Evolutionary conservation across 2,113 vertebrate genomes (phyloP).

Genomic region (Onychorhynchus coronatus): DNA sequence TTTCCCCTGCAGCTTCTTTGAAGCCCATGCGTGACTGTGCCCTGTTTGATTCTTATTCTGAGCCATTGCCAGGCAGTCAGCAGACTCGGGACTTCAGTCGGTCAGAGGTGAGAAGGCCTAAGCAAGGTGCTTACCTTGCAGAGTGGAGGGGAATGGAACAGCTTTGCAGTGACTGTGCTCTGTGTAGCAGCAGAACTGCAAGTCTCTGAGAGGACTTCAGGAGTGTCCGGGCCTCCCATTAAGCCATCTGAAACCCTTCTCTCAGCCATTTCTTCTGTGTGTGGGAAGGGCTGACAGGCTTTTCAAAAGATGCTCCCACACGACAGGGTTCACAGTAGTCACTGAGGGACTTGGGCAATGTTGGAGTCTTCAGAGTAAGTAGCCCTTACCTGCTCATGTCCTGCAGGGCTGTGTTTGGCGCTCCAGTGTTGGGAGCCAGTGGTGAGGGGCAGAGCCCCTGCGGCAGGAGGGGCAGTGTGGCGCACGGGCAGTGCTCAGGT

Average conservation of each 20-base stretch:
- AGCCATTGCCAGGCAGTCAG: slow-evolving; percentile 61
- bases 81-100: slow-evolving; percentile 60
- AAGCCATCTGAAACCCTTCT: neutral
- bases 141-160: neutral
- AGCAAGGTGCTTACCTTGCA: neutral
- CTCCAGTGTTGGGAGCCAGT: accelerated
- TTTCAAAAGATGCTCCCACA: neutral
- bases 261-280: neutral
- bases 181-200: neutral
- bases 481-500: neutral
- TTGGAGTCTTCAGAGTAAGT: neutral
- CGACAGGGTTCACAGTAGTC: neutral
- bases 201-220: neutral
- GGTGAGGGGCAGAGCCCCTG: neutral
- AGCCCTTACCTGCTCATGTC: neutral
- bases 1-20: slow-evolving; percentile 65
- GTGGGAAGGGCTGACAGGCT: neutral
- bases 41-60: slow-evolving; percentile 71
- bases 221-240: neutral
- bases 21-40: slow-evolving; percentile 62
- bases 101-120: slow-evolving; percentile 66
- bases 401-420: neutral
- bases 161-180: neutral
- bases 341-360: accelerated
- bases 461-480: neutral